Percentiles rank a stretch among this genome's conserved stretches.
Conservation (phyloP, 2,888 invertebrate species). For the Gymnocheta viridis region DNA sequence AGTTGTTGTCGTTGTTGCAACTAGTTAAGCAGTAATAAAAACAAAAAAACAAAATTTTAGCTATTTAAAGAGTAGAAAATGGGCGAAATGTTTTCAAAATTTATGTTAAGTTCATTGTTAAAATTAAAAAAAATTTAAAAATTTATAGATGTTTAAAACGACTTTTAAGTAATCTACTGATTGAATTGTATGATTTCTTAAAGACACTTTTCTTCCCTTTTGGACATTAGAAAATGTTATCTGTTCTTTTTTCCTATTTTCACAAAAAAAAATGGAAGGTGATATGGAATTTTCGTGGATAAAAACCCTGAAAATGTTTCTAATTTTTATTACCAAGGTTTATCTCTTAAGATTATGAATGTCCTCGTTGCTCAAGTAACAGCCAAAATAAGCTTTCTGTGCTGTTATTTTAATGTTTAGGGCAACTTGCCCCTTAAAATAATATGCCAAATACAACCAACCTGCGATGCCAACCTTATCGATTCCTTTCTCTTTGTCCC, state of each 20-base stretch:
- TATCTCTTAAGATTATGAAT: not conserved
- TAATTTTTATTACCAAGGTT: not conserved
- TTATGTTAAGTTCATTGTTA: constrained; percentile 59
- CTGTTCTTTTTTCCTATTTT: not conserved
- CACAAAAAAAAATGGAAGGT: not conserved
- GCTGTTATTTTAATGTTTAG: not conserved
- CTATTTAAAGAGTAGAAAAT: constrained; percentile 37
- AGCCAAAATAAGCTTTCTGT: too few relatives aligned
- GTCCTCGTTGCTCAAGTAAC: not conserved
- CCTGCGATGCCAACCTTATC: not conserved
- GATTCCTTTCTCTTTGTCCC: constrained; percentile 63
- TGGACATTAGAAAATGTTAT: not conserved
- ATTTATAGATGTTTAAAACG: not conserved
- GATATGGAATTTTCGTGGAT: not conserved
- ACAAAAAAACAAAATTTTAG: not conserved
- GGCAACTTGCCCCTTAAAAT: not conserved
- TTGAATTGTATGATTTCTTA: not conserved
- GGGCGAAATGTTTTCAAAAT: constrained; percentile 7
- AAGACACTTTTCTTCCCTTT: not conserved
- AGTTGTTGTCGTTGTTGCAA: constrained; percentile 9
- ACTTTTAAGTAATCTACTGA: not conserved
- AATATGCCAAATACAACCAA: not conserved
- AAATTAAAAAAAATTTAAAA: not conserved
- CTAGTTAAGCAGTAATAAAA: constrained; percentile 45
- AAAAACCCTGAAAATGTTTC: not conserved